Conservation (phyloP, 2,888 invertebrate species). For the Encarsia formosa region DNA sequence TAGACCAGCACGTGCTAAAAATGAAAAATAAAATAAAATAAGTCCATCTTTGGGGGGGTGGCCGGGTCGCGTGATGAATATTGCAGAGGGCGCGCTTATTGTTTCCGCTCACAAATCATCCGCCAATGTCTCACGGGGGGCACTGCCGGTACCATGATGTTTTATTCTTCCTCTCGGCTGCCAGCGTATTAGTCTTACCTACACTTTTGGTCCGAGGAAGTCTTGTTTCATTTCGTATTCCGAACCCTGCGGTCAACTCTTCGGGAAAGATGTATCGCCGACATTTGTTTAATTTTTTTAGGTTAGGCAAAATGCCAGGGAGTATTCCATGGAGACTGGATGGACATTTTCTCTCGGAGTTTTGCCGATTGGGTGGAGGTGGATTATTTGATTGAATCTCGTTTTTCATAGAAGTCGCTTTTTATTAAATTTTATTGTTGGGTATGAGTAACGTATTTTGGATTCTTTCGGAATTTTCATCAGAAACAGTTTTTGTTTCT, state of each 20-base stretch:
- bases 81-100: conserved; percentile 50
- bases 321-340: too few relatives aligned
- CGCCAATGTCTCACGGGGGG: conserved; percentile 49
- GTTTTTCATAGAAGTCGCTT: too few relatives aligned
- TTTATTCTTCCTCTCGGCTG: conserved; percentile 39
- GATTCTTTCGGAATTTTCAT: too few relatives aligned
- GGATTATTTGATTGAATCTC: too few relatives aligned
- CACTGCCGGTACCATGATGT: conserved; percentile 40
- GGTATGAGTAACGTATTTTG: too few relatives aligned
- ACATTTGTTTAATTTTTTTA: conserved; percentile 3
- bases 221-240: conserved; percentile 25
- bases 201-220: conserved; percentile 9
- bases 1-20: neutral
- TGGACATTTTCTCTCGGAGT: too few relatives aligned
- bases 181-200: conserved; percentile 22
- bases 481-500: too few relatives aligned
- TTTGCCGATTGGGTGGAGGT: too few relatives aligned
- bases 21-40: conserved; percentile 18
- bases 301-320: too few relatives aligned
- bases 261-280: conserved; percentile 12
- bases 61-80: conserved; percentile 46
- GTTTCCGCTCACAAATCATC: conserved; percentile 51
- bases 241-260: conserved; percentile 14
- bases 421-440: too few relatives aligned
- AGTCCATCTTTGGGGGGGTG: conserved; percentile 17